Evolutionary conservation across 2,888 invertebrate genomes (phyloP), one percentile per base, ranked within the genome.

Genomic region (Watsonalla cultraria): DNA sequence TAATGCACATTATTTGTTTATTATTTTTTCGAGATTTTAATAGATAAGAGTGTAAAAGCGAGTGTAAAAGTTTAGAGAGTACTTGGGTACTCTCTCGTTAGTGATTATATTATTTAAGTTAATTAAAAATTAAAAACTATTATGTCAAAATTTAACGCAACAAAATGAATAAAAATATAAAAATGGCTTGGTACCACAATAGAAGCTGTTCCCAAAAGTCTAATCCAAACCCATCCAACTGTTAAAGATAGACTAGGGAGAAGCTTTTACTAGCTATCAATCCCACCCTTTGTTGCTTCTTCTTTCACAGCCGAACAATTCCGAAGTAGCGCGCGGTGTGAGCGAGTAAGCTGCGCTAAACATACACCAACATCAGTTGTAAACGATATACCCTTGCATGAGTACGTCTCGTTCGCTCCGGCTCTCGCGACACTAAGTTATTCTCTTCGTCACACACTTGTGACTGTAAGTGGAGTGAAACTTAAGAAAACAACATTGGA

Each of bases 401-500:
- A 58, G 62, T 72, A 84, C 87, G 86, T 82, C 59, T 76, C 66
- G 65, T 64, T 68, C 63, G 64, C 57, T 58, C 68, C 63, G 63
- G 62, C 59, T 58, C 64, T 61, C 68, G 72, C 65, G 69, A 68
- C 61, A 54, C 64, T 73, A 80, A 82, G 74, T 84, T 81, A 82
- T 80, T 82, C 80, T 80, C 82, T 79, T 82, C 84, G 82, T 82
- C 84, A 78, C 77, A 78, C 67, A 68, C 57, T 74, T 83, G 82
- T 85, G 82, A 86, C 84, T 78, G 74, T 66, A 80, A 83, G 84
- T 86, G 86, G 70, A 85, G 86, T 90, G 86, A 81, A 82, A 77
- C 69, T 76, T 66, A 73, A 72, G 65, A 68, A 63, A 70, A 65
- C 71, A 63, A 64, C 59, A 52, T 65, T 59, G 65, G 55, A 70